phyloP scores from a whole-genome alignment of 2,113 vertebrate species.

The Pangasianodon hypophthalmus region DNA sequence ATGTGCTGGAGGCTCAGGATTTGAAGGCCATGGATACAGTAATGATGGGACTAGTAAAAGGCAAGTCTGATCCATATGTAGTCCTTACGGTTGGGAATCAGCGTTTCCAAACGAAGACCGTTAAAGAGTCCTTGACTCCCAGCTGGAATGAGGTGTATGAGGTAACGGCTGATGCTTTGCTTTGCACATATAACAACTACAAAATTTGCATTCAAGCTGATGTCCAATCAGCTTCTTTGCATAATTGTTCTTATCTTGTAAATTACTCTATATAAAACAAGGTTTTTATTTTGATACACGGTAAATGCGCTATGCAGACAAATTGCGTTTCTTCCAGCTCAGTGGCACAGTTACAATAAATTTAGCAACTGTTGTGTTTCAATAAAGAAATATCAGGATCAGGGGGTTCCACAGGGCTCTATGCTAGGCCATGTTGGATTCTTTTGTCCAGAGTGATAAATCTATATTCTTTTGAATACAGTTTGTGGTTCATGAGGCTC shows the following conservation, averaged over 20 bases:
- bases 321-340: not conserved
- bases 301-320: not conserved
- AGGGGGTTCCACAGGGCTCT: not conserved
- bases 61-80: conserved; percentile 92
- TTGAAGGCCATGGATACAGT: conserved; percentile 87
- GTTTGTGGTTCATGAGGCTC: conserved; percentile 94
- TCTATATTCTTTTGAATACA: conserved; percentile 54
- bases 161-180: conserved; percentile 69
- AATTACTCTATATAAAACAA: not conserved
- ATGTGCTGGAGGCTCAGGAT: conserved; percentile 83
- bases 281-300: not conserved
- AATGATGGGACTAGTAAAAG: conserved; percentile 84
- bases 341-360: not conserved
- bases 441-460: not conserved
- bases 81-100: conserved; percentile 80
- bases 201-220: not conserved
- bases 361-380: not conserved
- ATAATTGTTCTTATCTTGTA: not conserved
- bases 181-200: not conserved
- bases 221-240: not conserved
- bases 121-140: conserved; percentile 84
- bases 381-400: not conserved
- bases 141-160: conserved; percentile 90
- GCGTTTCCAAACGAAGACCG: conserved; percentile 81
- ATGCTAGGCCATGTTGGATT: not conserved